Evolutionary conservation across 1,140 invertebrate species (phyloP).

Genomic region (Meloidogyne floridensis): DNA sequence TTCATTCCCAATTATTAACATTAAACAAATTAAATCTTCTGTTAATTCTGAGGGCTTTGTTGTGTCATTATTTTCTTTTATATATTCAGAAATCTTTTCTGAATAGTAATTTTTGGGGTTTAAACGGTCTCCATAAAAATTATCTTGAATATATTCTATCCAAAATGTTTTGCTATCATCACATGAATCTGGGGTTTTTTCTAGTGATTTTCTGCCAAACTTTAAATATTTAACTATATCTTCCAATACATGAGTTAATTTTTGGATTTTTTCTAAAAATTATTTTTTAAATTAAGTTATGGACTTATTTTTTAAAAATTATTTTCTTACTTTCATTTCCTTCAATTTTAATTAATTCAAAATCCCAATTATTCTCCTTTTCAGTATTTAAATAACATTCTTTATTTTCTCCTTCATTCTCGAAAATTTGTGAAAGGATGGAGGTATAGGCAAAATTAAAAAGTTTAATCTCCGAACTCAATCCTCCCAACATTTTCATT

Average conservation of each 20-base stretch:
- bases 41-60: background rate
- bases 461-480: background rate
- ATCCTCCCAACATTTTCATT: background rate
- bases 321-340: background rate
- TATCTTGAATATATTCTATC: background rate
- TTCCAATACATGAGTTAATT: background rate
- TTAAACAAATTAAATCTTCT: constrained; percentile 1
- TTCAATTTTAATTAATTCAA: constrained; percentile 2
- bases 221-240: constrained; percentile 1
- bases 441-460: constrained; percentile 2
- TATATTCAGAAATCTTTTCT: background rate
- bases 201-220: background rate
- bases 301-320: background rate
- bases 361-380: constrained; percentile 6
- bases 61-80: constrained; percentile 1
- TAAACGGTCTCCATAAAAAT: background rate
- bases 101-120: background rate
- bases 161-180: background rate
- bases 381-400: background rate
- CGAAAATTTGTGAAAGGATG: constrained; percentile 4
- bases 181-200: background rate
- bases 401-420: background rate
- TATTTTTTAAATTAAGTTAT: background rate
- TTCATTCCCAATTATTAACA: background rate
- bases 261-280: constrained; percentile 5